Conservation (phyloP, 2,113 vertebrate species). For the Oryzias celebensis region DNA sequence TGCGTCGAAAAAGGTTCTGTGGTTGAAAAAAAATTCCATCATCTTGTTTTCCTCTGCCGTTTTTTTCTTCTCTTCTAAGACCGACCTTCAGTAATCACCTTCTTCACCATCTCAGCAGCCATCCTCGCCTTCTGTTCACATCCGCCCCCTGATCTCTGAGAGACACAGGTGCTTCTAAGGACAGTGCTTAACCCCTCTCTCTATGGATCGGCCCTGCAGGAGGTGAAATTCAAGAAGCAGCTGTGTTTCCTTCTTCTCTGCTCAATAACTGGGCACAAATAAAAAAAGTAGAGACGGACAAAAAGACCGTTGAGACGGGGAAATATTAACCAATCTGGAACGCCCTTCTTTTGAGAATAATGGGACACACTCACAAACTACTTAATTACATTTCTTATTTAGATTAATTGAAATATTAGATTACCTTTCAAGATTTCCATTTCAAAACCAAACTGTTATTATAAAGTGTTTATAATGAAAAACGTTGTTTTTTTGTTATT, state of each 20-base stretch:
- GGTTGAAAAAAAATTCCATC: constrained; percentile 22
- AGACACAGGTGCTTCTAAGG: constrained; percentile 41
- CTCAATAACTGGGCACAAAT: constrained; percentile 34
- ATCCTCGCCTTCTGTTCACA: constrained; percentile 31
- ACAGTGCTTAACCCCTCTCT: constrained; percentile 51
- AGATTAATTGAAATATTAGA: too few relatives aligned
- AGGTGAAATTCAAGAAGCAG: constrained; percentile 20
- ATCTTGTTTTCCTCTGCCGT: constrained; percentile 27
- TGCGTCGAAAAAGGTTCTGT: constrained; percentile 8
- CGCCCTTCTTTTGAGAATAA: constrained; percentile 8
- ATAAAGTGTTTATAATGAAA: too few relatives aligned
- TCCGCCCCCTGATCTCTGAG: constrained; percentile 34
- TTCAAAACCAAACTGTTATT: too few relatives aligned
- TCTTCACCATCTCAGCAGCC: constrained; percentile 45
- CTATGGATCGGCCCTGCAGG: constrained; percentile 9
- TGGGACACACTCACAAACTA: too few relatives aligned
- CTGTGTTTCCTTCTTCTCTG: background rate
- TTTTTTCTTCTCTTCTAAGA: constrained; percentile 20
- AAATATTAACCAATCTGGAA: constrained; percentile 44
- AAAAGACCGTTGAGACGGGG: constrained; percentile 8
- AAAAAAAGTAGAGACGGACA: constrained; percentile 37
- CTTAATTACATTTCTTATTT: too few relatives aligned
- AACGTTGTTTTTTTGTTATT: too few relatives aligned
- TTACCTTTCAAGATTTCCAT: too few relatives aligned
- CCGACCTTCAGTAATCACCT: constrained; percentile 50